phyloP scores from a whole-genome alignment of 2,113 vertebrate species.

The Lanius collurio region DNA sequence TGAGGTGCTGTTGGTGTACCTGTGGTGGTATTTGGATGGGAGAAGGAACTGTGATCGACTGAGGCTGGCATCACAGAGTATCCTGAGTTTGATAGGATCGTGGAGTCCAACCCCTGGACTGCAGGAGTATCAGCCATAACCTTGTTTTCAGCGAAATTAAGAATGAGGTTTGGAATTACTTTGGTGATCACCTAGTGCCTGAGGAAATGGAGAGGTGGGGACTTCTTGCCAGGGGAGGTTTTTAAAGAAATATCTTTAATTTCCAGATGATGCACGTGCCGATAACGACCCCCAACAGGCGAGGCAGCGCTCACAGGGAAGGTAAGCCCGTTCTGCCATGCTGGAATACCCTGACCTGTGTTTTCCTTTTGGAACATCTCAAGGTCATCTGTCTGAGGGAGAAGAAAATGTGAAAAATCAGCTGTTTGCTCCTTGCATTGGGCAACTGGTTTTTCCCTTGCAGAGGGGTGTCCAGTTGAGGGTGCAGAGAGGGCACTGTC shows the following conservation, averaged over 20 bases:
- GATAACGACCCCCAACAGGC: background rate
- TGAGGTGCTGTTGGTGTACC: background rate
- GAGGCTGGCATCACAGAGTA: background rate
- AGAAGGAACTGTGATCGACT: background rate
- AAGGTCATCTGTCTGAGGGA: background rate
- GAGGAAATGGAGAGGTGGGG: background rate
- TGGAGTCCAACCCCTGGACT: background rate
- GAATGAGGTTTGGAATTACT: background rate
- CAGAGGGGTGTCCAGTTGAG: background rate
- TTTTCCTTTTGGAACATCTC: background rate
- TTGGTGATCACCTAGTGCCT: background rate
- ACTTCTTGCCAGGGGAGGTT: background rate
- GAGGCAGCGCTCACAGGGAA: background rate
- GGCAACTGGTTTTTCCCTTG: background rate
- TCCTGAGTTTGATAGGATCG: accelerated
- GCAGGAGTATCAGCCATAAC: background rate
- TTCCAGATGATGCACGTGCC: background rate
- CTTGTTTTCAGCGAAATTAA: background rate
- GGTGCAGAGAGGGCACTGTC: background rate
- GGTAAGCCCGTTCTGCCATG: background rate
- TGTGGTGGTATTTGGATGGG: background rate
- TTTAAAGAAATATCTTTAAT: background rate
- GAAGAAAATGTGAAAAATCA: background rate
- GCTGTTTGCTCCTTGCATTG: background rate
- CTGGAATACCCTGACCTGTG: background rate